A percentile compares a stretch with the other conserved stretches of the same genome.
phyloP scores from a whole-genome alignment of 2,797 vertebrate species.

The Lagodon rhomboides region DNA sequence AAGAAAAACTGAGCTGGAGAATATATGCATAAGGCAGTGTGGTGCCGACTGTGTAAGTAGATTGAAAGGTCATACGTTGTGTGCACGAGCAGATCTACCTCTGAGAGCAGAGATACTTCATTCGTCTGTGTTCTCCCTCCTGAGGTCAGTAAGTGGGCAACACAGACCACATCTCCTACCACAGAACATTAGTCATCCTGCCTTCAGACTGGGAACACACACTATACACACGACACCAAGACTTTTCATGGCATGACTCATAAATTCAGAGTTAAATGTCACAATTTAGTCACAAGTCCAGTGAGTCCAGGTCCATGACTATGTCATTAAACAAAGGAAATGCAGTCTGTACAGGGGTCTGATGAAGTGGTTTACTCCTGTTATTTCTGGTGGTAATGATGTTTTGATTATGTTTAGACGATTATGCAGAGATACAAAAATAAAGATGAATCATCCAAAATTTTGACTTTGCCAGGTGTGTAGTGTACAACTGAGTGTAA shows the following conservation, averaged over 20 bases:
- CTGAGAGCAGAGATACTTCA: slow-evolving; percentile 1
- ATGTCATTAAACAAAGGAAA: neutral
- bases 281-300: slow-evolving; percentile 26
- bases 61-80: slow-evolving; percentile 21
- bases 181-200: slow-evolving; percentile 45
- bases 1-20: slow-evolving; percentile 32
- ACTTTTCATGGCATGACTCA: slow-evolving; percentile 55
- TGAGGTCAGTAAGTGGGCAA: slow-evolving; percentile 47
- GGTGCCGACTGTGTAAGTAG: slow-evolving; percentile 21
- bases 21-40: slow-evolving; percentile 13
- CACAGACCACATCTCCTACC: slow-evolving; percentile 11
- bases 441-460: neutral
- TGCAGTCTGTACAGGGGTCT: neutral
- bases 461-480: neutral
- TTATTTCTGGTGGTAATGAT: too few relatives aligned
- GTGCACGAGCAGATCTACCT: neutral
- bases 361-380: too few relatives aligned
- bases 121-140: neutral
- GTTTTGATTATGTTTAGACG: too few relatives aligned
- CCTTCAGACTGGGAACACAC: slow-evolving; percentile 15
- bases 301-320: neutral
- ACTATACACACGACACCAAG: slow-evolving; percentile 44
- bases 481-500: neutral
- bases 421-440: neutral
- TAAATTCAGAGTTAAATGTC: slow-evolving; percentile 26